Percentiles rank a stretch among this genome's conserved stretches.
Conservation (phyloP, 2,113 vertebrate species). For the Saguinus midas region DNA sequence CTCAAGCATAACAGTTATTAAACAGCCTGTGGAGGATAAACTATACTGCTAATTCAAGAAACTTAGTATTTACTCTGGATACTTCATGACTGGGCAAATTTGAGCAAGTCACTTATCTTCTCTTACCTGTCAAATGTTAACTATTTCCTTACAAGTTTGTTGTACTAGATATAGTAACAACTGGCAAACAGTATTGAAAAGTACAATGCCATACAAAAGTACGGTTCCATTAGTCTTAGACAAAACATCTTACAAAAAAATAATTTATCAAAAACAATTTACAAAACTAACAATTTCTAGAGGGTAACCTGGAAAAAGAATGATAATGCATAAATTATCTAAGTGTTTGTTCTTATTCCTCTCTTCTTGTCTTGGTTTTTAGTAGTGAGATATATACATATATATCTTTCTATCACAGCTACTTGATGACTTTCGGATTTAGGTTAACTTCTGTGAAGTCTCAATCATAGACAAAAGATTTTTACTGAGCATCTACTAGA, state of each 20-base stretch:
- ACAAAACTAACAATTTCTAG: neutral
- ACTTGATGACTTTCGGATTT: neutral
- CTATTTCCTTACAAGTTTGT: neutral
- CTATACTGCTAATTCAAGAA: slow-evolving; percentile 7
- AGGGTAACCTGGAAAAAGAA: neutral
- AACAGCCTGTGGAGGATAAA: neutral
- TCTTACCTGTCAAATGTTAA: neutral
- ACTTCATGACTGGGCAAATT: neutral
- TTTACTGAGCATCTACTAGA: neutral
- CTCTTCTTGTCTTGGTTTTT: slow-evolving; percentile 35
- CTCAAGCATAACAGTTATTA: slow-evolving; percentile 29
- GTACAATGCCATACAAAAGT: neutral
- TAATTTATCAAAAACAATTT: slow-evolving; percentile 22
- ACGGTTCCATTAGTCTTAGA: neutral
- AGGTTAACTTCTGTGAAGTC: neutral
- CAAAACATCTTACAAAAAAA: neutral
- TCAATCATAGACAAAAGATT: neutral
- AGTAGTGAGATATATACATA: neutral
- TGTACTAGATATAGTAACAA: neutral
- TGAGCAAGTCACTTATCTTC: slow-evolving; percentile 20
- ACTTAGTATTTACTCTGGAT: neutral
- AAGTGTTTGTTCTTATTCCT: neutral
- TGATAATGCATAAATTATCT: neutral
- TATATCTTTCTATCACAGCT: neutral
- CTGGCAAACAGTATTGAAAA: slow-evolving; percentile 1